A percentile compares a stretch with the other conserved stretches of the same genome.
These are phyloP conservation scores for Acheta domesticus DNA, from an alignment of 2,888 invertebrate genomes.

Conservation along the genomic window DNA sequence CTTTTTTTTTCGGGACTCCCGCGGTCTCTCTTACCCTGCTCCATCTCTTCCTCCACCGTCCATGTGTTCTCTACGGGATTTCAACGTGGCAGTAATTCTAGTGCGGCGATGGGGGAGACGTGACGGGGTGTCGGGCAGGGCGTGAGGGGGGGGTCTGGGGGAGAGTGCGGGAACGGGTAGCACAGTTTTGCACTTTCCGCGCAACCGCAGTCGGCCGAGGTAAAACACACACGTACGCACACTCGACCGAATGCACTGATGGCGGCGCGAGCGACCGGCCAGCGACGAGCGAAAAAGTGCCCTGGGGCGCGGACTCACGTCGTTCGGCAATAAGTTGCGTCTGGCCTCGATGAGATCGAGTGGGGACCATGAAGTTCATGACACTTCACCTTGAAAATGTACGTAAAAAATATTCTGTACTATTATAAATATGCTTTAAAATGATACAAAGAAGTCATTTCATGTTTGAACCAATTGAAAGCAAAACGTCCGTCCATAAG, in stretches of 20 bases:
- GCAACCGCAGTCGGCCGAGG: background rate
- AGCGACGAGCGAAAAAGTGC: too few species aligned
- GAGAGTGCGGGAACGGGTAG: background rate
- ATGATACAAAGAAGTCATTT: too few species aligned
- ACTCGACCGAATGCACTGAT: background rate
- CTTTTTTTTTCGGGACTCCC: background rate
- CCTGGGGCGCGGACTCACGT: too few species aligned
- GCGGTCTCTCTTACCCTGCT: background rate
- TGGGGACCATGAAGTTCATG: too few species aligned
- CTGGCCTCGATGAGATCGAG: too few species aligned
- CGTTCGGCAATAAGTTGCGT: too few species aligned
- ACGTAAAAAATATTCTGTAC: too few species aligned
- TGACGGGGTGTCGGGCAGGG: background rate
- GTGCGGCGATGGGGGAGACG: background rate
- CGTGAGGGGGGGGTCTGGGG: background rate
- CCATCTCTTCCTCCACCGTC: background rate
- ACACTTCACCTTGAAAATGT: too few species aligned
- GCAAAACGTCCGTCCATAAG: too few species aligned
- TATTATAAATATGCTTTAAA: too few species aligned
- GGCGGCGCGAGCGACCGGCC: too few species aligned
- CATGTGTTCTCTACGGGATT: background rate
- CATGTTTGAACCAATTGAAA: too few species aligned
- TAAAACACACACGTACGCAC: background rate
- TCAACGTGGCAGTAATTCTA: background rate
- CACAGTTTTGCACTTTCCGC: conserved; percentile 9